Evolutionary conservation across 1,140 invertebrate species (phyloP).

Genomic region (Procambarus virginalis): DNA sequence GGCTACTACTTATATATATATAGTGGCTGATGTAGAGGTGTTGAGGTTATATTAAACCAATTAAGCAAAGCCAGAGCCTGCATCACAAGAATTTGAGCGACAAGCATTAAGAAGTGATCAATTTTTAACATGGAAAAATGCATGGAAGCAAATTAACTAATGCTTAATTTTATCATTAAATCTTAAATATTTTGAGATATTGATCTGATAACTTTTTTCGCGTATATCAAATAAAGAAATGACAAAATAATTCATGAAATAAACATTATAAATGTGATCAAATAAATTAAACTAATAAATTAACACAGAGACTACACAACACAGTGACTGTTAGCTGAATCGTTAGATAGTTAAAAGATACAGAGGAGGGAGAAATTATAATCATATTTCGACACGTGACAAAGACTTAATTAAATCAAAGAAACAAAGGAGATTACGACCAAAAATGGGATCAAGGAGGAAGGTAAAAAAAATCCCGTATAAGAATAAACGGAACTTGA

Average conservation of each 20-base stretch:
- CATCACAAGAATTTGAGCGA: neutral
- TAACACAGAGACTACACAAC: neutral
- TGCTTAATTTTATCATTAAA: neutral
- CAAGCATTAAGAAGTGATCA: neutral
- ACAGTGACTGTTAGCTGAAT: constrained; percentile 3
- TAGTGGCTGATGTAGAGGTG: neutral
- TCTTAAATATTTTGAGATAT: neutral
- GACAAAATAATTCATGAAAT: neutral
- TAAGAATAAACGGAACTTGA: neutral
- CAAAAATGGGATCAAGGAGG: neutral
- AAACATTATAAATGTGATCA: neutral
- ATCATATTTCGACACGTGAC: constrained; percentile 21
- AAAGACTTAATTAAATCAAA: constrained; percentile 11
- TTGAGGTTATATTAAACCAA: neutral
- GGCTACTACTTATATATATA: neutral
- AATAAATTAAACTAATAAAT: neutral
- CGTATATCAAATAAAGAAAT: constrained; percentile 13
- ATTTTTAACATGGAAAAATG: neutral
- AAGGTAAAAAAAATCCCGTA: neutral
- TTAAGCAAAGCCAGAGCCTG: neutral
- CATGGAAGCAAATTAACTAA: neutral
- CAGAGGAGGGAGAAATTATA: constrained; percentile 31
- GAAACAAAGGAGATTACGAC: neutral
- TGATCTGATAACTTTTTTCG: neutral
- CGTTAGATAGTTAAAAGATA: constrained; percentile 42